Percentiles rank a stretch among this genome's conserved stretches.
phyloP scores from a whole-genome alignment of 2,113 vertebrate species.

The Clarias macrocephalus region DNA sequence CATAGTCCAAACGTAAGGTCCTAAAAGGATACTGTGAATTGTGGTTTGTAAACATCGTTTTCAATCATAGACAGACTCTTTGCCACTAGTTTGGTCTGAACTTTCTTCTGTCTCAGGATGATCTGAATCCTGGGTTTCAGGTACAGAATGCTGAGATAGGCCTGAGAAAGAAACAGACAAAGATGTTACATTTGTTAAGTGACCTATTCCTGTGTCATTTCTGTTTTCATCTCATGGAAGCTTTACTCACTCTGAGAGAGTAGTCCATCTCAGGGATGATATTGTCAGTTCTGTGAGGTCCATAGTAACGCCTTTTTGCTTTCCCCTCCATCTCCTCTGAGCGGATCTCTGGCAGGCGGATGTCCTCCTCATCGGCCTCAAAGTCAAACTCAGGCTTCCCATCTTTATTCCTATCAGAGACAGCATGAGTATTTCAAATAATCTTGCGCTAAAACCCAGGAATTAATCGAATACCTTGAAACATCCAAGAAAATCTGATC shows the following conservation, averaged over 20 bases:
- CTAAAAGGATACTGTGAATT: slow-evolving; percentile 76
- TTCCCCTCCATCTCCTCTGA: slow-evolving; percentile 64
- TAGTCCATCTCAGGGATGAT: slow-evolving; percentile 75
- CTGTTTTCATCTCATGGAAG: not conserved
- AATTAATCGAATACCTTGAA: not conserved
- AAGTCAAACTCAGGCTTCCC: slow-evolving; percentile 81
- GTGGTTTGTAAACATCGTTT: slow-evolving; percentile 80
- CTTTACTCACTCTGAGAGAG: slow-evolving; percentile 77
- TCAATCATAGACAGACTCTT: slow-evolving; percentile 75
- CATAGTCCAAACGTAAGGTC: not conserved
- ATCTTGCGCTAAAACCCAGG: not conserved
- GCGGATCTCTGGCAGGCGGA: slow-evolving; percentile 74
- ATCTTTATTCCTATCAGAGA: slow-evolving; percentile 74
- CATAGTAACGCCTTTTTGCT: slow-evolving; percentile 56
- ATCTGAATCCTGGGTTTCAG: slow-evolving; percentile 81
- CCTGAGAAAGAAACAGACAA: slow-evolving; percentile 62
- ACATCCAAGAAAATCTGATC: not conserved
- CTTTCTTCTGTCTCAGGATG: slow-evolving; percentile 76
- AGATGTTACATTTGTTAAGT: not conserved
- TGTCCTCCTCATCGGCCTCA: slow-evolving; percentile 70
- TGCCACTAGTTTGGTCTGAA: slow-evolving; percentile 74
- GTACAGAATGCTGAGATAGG: slow-evolving; percentile 80
- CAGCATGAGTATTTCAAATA: not conserved
- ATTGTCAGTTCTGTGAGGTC: slow-evolving; percentile 61
- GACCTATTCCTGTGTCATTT: not conserved